Evolutionary conservation across 2,113 vertebrate genomes (phyloP).

Genomic region (Anser brachyrhynchus): DNA sequence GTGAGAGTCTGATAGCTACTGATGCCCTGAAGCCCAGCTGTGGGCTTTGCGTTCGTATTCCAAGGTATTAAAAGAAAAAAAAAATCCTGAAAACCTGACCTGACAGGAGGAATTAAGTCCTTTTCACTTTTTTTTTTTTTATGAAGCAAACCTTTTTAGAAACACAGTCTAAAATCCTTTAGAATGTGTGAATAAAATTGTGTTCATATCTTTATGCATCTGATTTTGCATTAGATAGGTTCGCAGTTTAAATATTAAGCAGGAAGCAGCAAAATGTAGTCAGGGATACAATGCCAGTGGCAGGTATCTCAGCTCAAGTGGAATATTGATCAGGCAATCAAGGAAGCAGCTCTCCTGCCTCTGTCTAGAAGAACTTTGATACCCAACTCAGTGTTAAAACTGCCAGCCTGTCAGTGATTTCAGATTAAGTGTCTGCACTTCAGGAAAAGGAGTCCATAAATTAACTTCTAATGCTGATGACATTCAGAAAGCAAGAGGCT

Average conservation of each 20-base stretch:
- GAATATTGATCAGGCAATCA: conserved; percentile 62
- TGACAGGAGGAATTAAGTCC: background rate
- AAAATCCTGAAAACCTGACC: background rate
- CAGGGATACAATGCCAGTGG: conserved; percentile 4
- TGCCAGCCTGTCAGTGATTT: conserved; percentile 31
- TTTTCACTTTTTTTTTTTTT: background rate
- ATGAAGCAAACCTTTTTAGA: background rate
- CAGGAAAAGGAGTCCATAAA: conserved; percentile 50
- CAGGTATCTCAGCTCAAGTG: background rate
- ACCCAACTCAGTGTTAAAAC: conserved; percentile 44
- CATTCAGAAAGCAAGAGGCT: conserved; percentile 24
- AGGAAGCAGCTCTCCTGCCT: background rate
- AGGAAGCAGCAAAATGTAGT: conserved; percentile 32
- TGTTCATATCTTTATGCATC: background rate
- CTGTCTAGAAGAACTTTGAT: conserved; percentile 16
- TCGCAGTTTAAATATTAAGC: background rate
- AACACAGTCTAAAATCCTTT: conserved; percentile 13
- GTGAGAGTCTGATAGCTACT: background rate
- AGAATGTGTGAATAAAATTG: conserved; percentile 19
- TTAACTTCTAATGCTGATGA: conserved; percentile 45
- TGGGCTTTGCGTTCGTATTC: background rate
- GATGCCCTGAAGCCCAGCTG: background rate
- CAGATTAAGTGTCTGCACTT: conserved; percentile 45
- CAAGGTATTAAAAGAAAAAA: background rate
- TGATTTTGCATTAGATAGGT: background rate